Evolutionary conservation across 2,113 vertebrate genomes (phyloP).

Genomic region (Mastomys coucha): DNA sequence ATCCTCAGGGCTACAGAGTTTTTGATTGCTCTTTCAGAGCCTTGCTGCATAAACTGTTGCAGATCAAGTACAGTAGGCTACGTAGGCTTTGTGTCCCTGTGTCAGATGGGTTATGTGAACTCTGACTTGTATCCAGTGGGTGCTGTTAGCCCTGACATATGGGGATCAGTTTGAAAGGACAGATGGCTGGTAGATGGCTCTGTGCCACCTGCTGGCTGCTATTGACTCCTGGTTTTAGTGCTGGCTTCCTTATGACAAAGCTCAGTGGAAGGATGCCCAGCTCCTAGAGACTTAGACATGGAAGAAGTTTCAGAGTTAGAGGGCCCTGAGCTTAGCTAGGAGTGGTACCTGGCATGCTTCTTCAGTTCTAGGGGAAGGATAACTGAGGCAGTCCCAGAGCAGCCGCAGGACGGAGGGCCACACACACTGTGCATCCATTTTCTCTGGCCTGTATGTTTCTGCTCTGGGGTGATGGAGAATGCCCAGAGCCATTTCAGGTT

Average conservation of each 20-base stretch:
- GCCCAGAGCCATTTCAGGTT: background rate
- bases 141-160: background rate
- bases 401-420: background rate
- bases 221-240: background rate
- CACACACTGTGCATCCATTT: background rate
- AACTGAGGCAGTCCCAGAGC: background rate
- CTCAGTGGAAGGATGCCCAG: background rate
- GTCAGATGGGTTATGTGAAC: background rate
- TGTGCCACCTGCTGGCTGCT: background rate
- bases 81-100: background rate
- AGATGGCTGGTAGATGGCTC: background rate
- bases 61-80: background rate
- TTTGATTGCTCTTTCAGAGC: background rate
- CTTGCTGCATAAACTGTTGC: background rate
- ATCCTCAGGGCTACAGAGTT: background rate
- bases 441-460: background rate
- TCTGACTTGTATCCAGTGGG: no score
- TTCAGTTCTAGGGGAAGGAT: background rate
- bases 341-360: background rate
- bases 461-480: background rate
- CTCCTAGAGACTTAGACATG: background rate
- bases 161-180: background rate
- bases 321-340: no score
- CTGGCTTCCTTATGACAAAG: background rate
- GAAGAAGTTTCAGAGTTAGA: background rate